Evolutionary conservation across 2,113 vertebrate species (phyloP), one percentile per base, ranked within the genome.

Genomic region (Panurus biarmicus): DNA sequence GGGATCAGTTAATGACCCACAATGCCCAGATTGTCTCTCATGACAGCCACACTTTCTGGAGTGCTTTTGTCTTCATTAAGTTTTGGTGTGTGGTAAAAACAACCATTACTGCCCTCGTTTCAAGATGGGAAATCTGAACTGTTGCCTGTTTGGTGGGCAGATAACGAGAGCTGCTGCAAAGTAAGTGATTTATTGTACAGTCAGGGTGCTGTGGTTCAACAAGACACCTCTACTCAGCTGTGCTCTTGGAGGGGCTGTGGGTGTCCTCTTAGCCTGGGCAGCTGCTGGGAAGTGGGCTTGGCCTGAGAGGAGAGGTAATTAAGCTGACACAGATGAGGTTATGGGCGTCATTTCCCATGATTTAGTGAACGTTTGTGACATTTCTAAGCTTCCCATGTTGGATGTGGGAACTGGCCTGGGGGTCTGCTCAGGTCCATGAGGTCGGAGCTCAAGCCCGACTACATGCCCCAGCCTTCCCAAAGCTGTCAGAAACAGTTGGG

Each of bases 1-100:
- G 57, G 75, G 53, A 75, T 96, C 87, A 84, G 75, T 90, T 96
- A 90, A 89, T 92, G 77, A 83, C 72, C 72, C 74, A 62, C 0
- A 3, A 44, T 69, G 60, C 45, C 29, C 44, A 2, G 70, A 69
- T 8, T 51, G 71, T 65, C 44, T 66, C 50, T 22, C 1, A 12
- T 60, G 83, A 25, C 71, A 76, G 6, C 74, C 0, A 1, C 17
- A 1, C n/a, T 77, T 77, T 76, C 79, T 65, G 20, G 33, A 85
- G 66, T 15, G 57, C 31, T 84, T 84, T 57, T 42, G 36, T n/a
- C 38, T 77, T 77, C 33, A 10, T 62, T 31, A 29, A 42, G 31
- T 31, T 57, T 25, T 13, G 14, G 75, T 7, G 13, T 0, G 0
- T 56, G 47, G 38, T 56, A n/a, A 65, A 51, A 72, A 11, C 15